A percentile compares a stretch with the other conserved stretches of the same genome.
phyloP scores from a whole-genome alignment of 2,113 vertebrate genomes.

The Tretioscincus oriximinensis region DNA sequence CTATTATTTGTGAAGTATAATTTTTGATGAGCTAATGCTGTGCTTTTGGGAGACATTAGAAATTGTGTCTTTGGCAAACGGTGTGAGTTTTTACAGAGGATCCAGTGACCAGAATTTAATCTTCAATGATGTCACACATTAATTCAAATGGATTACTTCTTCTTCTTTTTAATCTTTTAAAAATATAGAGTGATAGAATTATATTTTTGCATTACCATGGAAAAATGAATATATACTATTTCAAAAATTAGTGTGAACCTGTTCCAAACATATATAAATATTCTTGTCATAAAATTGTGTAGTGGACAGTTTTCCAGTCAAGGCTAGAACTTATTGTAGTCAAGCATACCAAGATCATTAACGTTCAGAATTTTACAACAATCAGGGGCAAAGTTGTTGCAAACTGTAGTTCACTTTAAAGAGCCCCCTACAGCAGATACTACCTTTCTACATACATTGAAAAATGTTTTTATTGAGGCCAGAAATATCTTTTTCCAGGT shows the following conservation, averaged over 20 bases:
- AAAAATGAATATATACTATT: constrained; percentile 50
- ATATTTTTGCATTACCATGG: constrained; percentile 49
- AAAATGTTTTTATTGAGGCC: constrained; percentile 4
- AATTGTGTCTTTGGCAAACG: constrained; percentile 36
- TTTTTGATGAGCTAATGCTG: constrained; percentile 36
- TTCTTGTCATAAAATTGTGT: constrained; percentile 11
- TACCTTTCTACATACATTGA: not conserved
- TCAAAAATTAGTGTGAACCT: constrained; percentile 48
- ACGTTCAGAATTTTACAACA: constrained; percentile 20
- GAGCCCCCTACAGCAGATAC: not conserved
- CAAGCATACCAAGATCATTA: not conserved
- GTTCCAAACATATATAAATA: constrained; percentile 31
- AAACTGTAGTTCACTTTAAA: not conserved
- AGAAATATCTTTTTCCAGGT: not conserved
- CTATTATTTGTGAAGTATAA: constrained; percentile 11
- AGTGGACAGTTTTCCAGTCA: constrained; percentile 32
- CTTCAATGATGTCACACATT: constrained; percentile 44
- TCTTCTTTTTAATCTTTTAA: not conserved
- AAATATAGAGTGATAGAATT: constrained; percentile 54
- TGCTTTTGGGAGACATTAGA: constrained; percentile 46
- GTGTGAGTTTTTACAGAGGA: constrained; percentile 12
- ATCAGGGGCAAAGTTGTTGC: not conserved
- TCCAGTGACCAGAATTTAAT: constrained; percentile 43
- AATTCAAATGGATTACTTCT: constrained; percentile 37
- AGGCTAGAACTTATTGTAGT: constrained; percentile 26